A percentile compares a stretch with the other conserved stretches of the same genome.
Conservation (phyloP, 2,888 invertebrate genomes). For the Drosophila subsilvestris region DNA sequence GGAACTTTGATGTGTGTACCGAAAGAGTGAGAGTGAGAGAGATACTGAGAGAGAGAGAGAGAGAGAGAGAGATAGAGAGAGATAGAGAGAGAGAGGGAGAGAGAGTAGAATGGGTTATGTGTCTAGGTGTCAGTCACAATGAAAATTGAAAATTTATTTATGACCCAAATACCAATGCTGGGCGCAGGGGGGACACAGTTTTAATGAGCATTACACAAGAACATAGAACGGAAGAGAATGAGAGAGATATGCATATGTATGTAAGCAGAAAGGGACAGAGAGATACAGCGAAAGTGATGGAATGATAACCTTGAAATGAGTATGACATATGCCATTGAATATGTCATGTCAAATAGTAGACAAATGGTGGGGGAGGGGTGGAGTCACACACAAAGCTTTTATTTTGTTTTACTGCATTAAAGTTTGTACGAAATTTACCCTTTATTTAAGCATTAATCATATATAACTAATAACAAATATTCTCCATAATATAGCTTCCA, state of each 20-base stretch:
- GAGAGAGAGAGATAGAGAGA: neutral
- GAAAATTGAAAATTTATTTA: slow-evolving; percentile 30
- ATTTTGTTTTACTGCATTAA: no score
- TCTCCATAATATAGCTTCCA: no score
- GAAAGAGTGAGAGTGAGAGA: neutral
- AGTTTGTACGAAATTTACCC: no score
- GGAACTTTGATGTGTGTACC: slow-evolving; percentile 14
- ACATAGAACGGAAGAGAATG: slow-evolving; percentile 1
- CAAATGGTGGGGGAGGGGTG: no score
- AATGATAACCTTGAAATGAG: slow-evolving; percentile 9
- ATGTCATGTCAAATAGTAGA: neutral
- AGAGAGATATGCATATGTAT: neutral
- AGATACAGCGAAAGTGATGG: neutral
- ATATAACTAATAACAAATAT: no score
- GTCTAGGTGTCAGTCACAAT: slow-evolving; percentile 22
- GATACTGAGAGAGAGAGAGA: neutral
- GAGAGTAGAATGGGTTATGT: neutral
- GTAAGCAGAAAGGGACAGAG: neutral
- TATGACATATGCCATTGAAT: neutral
- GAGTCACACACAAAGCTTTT: no score
- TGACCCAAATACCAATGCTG: slow-evolving; percentile 31
- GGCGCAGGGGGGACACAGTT: neutral
- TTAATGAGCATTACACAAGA: slow-evolving; percentile 25
- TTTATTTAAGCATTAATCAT: no score
- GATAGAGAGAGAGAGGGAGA: neutral